These are phyloP conservation scores for Proteles cristata DNA, from an alignment of 2,113 vertebrate species.

Conservation along the genomic window DNA sequence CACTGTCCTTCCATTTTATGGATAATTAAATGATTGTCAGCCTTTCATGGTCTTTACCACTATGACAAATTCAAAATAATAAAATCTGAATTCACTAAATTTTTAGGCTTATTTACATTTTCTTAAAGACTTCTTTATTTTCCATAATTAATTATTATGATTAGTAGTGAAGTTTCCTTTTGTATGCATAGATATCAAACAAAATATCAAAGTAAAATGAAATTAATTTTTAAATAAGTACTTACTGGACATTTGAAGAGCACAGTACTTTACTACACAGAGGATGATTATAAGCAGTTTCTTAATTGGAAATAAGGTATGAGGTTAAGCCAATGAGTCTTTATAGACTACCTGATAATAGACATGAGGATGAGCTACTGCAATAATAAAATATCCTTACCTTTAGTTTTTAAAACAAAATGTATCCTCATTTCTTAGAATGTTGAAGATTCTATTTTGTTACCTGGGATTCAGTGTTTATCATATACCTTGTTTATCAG, in stretches of 20 bases:
- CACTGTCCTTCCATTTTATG: not conserved
- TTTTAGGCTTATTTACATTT: not conserved
- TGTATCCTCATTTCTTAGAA: not conserved
- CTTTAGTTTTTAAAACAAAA: conserved; percentile 7
- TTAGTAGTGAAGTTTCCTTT: not conserved
- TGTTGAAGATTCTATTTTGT: not conserved
- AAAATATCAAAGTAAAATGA: not conserved
- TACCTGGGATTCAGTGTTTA: not conserved
- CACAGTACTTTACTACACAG: not conserved
- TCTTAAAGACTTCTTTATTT: not conserved
- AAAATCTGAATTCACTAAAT: conserved; percentile 27
- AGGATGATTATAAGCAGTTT: not conserved
- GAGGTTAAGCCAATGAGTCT: not conserved
- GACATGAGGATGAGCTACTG: not conserved
- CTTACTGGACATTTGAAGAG: not conserved
- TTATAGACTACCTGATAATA: not conserved
- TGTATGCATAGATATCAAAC: not conserved
- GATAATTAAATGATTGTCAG: not conserved
- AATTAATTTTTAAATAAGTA: not conserved
- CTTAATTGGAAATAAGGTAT: not conserved
- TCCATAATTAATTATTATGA: not conserved
- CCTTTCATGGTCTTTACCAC: not conserved
- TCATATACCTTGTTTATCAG: not conserved
- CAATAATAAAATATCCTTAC: not conserved
- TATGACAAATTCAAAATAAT: not conserved